Conservation (phyloP, 2,797 vertebrate genomes). For the Anniella stebbinsi region DNA sequence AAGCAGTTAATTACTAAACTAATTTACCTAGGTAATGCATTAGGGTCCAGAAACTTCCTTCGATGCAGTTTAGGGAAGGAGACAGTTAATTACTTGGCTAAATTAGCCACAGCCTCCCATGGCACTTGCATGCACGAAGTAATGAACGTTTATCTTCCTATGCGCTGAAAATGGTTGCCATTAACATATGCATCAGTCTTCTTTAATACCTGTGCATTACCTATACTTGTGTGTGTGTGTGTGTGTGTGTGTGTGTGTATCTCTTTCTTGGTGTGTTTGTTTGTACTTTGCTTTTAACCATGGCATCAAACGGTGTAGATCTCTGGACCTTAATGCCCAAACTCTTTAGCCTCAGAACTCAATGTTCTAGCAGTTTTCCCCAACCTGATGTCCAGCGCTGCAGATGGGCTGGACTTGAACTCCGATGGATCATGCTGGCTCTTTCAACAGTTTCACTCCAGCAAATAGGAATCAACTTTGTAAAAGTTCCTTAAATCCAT, state of each 20-base stretch:
- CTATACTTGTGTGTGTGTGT: too few relatives aligned
- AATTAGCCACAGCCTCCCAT: constrained; percentile 8
- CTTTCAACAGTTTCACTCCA: background rate
- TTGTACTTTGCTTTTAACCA: too few relatives aligned
- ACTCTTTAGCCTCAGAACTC: too few relatives aligned
- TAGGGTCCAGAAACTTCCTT: constrained; percentile 13
- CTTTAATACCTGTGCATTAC: background rate
- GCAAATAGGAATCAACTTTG: background rate
- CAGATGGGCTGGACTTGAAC: background rate
- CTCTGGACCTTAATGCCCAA: background rate
- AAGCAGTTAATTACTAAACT: constrained; percentile 36
- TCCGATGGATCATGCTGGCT: background rate
- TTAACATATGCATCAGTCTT: background rate
- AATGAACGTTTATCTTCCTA: constrained; percentile 5
- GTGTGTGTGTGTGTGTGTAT: too few relatives aligned
- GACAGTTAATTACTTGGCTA: constrained; percentile 38
- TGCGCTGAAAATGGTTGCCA: background rate
- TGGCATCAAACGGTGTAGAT: background rate
- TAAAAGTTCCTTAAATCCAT: background rate
- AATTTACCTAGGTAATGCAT: constrained; percentile 30
- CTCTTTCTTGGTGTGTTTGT: too few relatives aligned
- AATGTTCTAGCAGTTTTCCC: background rate
- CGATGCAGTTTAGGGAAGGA: constrained; percentile 10
- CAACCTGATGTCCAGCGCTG: background rate
- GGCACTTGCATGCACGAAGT: background rate